phyloP scores from a whole-genome alignment of 2,113 vertebrate species.

The Crypturellus undulatus region DNA sequence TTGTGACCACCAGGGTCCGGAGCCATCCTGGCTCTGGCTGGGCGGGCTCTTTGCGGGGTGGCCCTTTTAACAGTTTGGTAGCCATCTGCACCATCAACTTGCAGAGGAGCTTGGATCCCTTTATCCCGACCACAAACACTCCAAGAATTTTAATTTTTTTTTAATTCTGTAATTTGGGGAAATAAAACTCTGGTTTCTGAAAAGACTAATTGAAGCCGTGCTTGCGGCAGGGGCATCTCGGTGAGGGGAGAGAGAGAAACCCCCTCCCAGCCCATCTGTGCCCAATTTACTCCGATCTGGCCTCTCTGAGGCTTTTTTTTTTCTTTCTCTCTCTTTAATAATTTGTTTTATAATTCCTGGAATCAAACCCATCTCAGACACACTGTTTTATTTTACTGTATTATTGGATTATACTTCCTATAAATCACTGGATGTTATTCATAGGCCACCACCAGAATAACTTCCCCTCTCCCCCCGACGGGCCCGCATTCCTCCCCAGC shows the following conservation, averaged over 20 bases:
- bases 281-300: slow-evolving; percentile 91
- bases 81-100: slow-evolving; percentile 53
- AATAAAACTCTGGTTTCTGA: slow-evolving; percentile 77
- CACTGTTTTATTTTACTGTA: slow-evolving; percentile 94
- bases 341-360: slow-evolving; percentile 98
- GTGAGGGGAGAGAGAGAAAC: slow-evolving; percentile 68
- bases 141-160: slow-evolving; percentile 78
- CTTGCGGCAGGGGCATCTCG: slow-evolving; percentile 79
- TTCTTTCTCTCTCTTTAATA: slow-evolving; percentile 74
- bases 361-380: slow-evolving; percentile 94
- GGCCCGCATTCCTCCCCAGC: slow-evolving; percentile 78
- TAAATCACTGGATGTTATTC: slow-evolving; percentile 99
- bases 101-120: slow-evolving; percentile 54
- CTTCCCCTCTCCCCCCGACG: slow-evolving; percentile 82
- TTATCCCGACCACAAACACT: slow-evolving; percentile 72
- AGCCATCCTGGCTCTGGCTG: background rate
- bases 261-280: slow-evolving; percentile 88
- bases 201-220: slow-evolving; percentile 79
- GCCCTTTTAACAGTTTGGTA: slow-evolving; percentile 70
- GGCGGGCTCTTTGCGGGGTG: background rate
- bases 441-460: slow-evolving; percentile 86
- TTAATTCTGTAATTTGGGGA: slow-evolving; percentile 77
- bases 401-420: slow-evolving; percentile 99
- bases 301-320: slow-evolving; percentile 68
- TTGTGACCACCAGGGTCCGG: background rate